Conservation (phyloP, 2,113 vertebrate species). For the Stomatorhinus ivindoensis region DNA sequence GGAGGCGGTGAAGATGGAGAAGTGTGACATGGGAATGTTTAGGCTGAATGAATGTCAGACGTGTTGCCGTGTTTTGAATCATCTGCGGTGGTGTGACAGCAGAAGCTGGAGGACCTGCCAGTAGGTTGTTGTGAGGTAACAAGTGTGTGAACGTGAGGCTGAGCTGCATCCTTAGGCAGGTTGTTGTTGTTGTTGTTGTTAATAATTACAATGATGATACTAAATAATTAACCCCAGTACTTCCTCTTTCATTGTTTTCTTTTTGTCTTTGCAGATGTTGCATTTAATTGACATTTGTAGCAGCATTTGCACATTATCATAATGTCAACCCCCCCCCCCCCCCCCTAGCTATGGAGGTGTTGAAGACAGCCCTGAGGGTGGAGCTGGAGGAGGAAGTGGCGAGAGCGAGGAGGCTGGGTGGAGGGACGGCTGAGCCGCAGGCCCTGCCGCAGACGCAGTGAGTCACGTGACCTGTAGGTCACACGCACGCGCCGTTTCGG, state of each 20-base stretch:
- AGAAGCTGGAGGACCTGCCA: not conserved
- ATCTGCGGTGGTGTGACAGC: not conserved
- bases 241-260: not conserved
- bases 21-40: not conserved
- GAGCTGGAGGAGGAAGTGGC: constrained; percentile 73
- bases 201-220: too few relatives aligned
- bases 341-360: constrained; percentile 72
- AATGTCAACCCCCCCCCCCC: not conserved
- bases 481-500: not conserved
- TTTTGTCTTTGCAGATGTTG: not conserved
- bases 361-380: constrained; percentile 76
- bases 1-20: not conserved
- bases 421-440: constrained; percentile 50
- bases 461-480: constrained; percentile 34
- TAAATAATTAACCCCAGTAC: not conserved
- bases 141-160: not conserved
- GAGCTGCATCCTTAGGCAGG: not conserved
- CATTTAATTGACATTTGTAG: not conserved
- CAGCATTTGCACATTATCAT: not conserved
- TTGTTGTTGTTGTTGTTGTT: not conserved
- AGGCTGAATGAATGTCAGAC: not conserved
- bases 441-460: constrained; percentile 62
- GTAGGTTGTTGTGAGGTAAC: not conserved
- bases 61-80: not conserved
- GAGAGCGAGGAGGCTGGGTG: constrained; percentile 60